Conservation (phyloP, 2,888 invertebrate genomes). For the Galeruca laticollis region DNA sequence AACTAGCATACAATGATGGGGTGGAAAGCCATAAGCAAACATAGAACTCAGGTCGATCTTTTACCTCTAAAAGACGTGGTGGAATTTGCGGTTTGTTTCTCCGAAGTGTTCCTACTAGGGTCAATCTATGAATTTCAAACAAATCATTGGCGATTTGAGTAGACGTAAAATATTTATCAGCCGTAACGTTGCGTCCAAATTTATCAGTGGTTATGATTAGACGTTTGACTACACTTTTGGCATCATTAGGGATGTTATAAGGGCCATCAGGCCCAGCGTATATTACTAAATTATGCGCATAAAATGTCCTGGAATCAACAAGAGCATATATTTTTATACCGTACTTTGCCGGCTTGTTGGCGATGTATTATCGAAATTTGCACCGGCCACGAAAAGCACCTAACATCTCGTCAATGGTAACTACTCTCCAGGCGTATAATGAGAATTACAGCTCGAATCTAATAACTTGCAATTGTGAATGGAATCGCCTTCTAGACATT, state of each 20-base stretch:
- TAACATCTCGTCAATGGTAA: constrained; percentile 18
- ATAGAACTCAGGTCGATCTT: no score
- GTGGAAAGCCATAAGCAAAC: constrained; percentile 4
- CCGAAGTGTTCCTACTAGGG: neutral
- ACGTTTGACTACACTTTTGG: constrained; percentile 43
- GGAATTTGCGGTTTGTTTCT: constrained; percentile 15
- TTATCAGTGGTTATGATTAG: neutral
- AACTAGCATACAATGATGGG: constrained; percentile 39
- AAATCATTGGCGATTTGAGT: constrained; percentile 6
- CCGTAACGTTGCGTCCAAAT: constrained; percentile 14
- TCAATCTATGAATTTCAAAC: neutral
- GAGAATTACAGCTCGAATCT: neutral
- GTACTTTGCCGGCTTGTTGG: constrained; percentile 55
- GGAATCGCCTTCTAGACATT: neutral
- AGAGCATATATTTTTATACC: constrained; percentile 54
- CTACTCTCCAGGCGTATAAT: constrained; percentile 18
- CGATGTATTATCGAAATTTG: constrained; percentile 55
- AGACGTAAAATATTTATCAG: constrained; percentile 14
- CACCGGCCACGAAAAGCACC: constrained; percentile 52
- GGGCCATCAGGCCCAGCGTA: constrained; percentile 52
- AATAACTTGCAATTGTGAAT: neutral
- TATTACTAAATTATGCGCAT: constrained; percentile 51
- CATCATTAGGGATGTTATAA: constrained; percentile 37
- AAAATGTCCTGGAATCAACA: constrained; percentile 50
- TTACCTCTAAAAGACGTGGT: no score